Conservation (phyloP, 2,888 invertebrate genomes). For the Cerastis rubricosa region DNA sequence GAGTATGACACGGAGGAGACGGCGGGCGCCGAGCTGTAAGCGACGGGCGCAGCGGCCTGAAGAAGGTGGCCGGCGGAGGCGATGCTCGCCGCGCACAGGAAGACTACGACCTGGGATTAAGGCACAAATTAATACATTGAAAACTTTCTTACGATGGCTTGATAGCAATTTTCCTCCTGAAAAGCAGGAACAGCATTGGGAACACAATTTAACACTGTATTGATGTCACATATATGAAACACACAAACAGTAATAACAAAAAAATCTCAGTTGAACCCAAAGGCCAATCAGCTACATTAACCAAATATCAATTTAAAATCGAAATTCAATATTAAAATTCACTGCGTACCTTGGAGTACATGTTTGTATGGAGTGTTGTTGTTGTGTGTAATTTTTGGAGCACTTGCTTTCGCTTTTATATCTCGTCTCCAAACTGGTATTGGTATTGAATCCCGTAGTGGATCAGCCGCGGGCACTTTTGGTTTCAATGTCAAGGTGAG, state of each 20-base stretch:
- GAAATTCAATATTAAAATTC: conserved; percentile 55
- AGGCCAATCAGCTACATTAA: not conserved
- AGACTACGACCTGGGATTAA: conserved; percentile 86
- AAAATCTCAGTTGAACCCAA: conserved; percentile 6
- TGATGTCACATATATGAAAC: conserved; percentile 1
- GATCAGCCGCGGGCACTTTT: conserved; percentile 77
- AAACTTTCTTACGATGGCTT: not conserved
- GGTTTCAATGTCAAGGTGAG: conserved; percentile 86
- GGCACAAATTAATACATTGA: conserved; percentile 4
- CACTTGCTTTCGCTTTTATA: conserved; percentile 87
- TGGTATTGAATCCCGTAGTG: conserved; percentile 72
- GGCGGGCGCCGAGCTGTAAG: conserved; percentile 81
- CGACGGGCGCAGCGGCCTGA: conserved; percentile 80
- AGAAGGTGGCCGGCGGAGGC: conserved; percentile 91
- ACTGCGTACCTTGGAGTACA: conserved; percentile 86
- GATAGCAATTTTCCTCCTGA: not conserved
- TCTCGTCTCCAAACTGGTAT: conserved; percentile 81
- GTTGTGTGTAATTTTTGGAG: conserved; percentile 84
- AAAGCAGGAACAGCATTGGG: not conserved
- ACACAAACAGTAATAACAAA: not conserved
- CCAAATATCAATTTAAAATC: conserved; percentile 15
- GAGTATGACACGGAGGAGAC: conserved; percentile 71
- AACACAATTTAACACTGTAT: conserved; percentile 23
- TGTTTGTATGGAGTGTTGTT: conserved; percentile 84
- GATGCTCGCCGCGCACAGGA: conserved; percentile 91